Conservation (phyloP, 2,888 invertebrate species). For the Aspidapion aeneum region DNA sequence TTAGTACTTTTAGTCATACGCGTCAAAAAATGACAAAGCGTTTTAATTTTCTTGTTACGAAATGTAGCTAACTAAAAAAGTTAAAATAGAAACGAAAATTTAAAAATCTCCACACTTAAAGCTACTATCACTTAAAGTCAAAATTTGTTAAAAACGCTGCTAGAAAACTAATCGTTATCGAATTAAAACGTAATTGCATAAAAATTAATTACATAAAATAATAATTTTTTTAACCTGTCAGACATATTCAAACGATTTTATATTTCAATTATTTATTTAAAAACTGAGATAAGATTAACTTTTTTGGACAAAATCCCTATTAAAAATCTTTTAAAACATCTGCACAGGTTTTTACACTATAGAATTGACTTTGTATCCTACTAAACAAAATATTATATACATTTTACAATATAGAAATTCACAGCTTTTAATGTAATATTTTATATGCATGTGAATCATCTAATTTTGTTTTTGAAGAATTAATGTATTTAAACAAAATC, state of each 20-base stretch:
- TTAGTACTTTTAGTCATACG: no score
- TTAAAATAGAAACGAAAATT: constrained; percentile 9
- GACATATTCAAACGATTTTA: constrained; percentile 6
- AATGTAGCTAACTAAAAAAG: no score
- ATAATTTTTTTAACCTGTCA: not conserved
- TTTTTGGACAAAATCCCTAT: not conserved
- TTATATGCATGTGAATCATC: not conserved
- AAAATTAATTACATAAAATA: not conserved
- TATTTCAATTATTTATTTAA: constrained; percentile 4
- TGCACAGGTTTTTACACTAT: not conserved
- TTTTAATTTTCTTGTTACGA: not conserved
- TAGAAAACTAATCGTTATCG: not conserved
- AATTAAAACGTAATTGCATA: not conserved
- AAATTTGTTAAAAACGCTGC: not conserved
- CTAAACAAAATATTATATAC: not conserved
- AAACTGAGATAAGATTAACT: not conserved
- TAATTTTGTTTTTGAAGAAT: not conserved
- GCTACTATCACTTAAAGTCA: constrained; percentile 23
- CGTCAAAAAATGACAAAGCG: no score
- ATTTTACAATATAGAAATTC: not conserved
- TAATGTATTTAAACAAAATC: not conserved
- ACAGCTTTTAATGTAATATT: not conserved
- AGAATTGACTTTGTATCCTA: not conserved
- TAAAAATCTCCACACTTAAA: constrained; percentile 20
- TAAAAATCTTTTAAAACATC: not conserved